A percentile compares a stretch with the other conserved stretches of the same genome.
phyloP scores from a whole-genome alignment of 1,140 invertebrate species.

The Brachionus rotundiformis region DNA sequence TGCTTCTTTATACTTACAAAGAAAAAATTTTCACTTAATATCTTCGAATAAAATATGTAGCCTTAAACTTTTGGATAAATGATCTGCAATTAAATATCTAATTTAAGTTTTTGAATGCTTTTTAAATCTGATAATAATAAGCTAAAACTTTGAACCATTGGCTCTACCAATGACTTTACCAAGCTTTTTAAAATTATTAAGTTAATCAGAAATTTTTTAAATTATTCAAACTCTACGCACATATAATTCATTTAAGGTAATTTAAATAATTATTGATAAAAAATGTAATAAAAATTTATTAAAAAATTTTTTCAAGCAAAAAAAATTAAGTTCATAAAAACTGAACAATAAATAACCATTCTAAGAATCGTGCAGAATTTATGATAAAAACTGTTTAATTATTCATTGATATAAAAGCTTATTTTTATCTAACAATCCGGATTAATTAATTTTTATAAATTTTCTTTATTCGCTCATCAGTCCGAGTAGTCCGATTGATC shows the following conservation, averaged over 20 bases:
- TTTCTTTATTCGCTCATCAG: too few species aligned
- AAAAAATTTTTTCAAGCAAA: background rate
- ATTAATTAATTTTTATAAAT: too few species aligned
- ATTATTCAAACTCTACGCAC: too few species aligned
- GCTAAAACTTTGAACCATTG: too few species aligned
- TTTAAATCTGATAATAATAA: too few species aligned
- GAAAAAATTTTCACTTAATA: background rate
- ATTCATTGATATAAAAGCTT: background rate
- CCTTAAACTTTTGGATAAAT: background rate
- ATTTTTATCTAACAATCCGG: background rate
- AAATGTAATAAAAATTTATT: background rate
- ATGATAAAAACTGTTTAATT: background rate
- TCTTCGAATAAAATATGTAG: background rate
- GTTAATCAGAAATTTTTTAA: too few species aligned
- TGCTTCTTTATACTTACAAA: background rate
- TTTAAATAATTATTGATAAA: too few species aligned
- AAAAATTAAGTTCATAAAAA: background rate
- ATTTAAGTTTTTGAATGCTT: background rate
- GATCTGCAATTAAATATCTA: background rate
- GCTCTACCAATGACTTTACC: too few species aligned
- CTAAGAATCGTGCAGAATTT: background rate
- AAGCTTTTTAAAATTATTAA: too few species aligned
- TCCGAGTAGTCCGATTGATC: background rate
- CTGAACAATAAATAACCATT: background rate
- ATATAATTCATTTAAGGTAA: too few species aligned